Evolutionary conservation across 1,140 invertebrate species (phyloP), one percentile per base, ranked within the genome.

Genomic region (Ganaspis sp.): DNA sequence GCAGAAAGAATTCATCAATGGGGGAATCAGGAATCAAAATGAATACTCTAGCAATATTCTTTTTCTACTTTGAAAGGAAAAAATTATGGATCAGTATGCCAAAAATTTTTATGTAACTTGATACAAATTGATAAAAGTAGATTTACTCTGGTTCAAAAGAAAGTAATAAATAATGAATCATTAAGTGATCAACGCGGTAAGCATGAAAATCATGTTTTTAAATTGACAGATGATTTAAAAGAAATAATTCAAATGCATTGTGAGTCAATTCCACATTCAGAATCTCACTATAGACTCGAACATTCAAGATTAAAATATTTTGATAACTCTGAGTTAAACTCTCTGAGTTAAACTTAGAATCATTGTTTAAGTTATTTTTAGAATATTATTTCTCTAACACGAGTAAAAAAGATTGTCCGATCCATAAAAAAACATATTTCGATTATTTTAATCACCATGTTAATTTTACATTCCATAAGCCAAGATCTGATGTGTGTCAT

Each of bases 271-370:
- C 78, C 75, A 5, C 73, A 80, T 58, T 53, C 34, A 6, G 37
- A 80, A 53, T 76, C 78, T 1, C 75, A 80, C 21, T 77, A 80
- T 12, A 9, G 4, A 0, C 74, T 45, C 26, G 29, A 69, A 19
- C 15, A 53, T 19, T 70, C 78, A 21, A 54, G 42, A 45, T 69
- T 79, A 40, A 76, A 75, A 42, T 79, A 75, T 76, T 79, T 79
- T 40, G 17, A 70, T 1, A 37, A 79, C 71, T 21, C 70, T 2
- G 12, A 6, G 9, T 69, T 80, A 26, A n/a, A n/a, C n/a, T n/a
- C n/a, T n/a, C n/a, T n/a, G n/a, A n/a, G n/a, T n/a, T n/a, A n/a
- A 75, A 69, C 12, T 37, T 77, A n/a, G 21, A 1, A 8, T 4
- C 0, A 11, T 12, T 80, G 9, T 77, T 74, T 23, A 37, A 75